Percentiles rank a stretch among this genome's conserved stretches.
phyloP scores from a whole-genome alignment of 2,888 invertebrate genomes.

The Cosmopolites sordidus region DNA sequence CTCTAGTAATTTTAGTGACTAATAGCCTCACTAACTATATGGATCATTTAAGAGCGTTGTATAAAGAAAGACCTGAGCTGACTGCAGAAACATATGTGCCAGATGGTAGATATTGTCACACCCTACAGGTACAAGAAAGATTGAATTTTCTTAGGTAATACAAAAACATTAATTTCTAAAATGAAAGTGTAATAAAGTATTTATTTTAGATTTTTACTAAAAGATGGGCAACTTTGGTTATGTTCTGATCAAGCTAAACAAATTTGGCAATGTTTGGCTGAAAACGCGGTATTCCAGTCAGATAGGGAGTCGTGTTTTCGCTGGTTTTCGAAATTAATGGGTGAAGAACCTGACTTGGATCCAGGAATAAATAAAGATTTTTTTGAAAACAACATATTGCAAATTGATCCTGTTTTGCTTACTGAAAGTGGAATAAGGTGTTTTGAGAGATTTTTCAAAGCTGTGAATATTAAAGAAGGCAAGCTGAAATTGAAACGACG shows the following conservation, averaged over 20 bases:
- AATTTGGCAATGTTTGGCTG: slow-evolving; percentile 95
- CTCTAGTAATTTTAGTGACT: slow-evolving; percentile 88
- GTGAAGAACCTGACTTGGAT: slow-evolving; percentile 94
- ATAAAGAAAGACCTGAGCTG: slow-evolving; percentile 67
- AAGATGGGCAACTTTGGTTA: slow-evolving; percentile 95
- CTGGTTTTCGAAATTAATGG: slow-evolving; percentile 97
- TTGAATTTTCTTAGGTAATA: slow-evolving; percentile 71
- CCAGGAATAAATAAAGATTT: slow-evolving; percentile 94
- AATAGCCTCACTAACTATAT: slow-evolving; percentile 88
- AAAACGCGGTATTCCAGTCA: slow-evolving; percentile 84
- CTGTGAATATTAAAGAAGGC: slow-evolving; percentile 91
- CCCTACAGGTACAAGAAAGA: slow-evolving; percentile 89
- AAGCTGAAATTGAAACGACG: slow-evolving; percentile 84
- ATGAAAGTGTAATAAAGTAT: not conserved
- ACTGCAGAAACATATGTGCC: slow-evolving; percentile 75
- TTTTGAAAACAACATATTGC: slow-evolving; percentile 90
- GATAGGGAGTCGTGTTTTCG: slow-evolving; percentile 97
- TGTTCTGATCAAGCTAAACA: slow-evolving; percentile 96
- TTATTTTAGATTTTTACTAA: slow-evolving; percentile 72
- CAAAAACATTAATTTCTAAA: not conserved
- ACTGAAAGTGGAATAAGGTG: slow-evolving; percentile 95
- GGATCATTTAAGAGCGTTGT: slow-evolving; percentile 71
- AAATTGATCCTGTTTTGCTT: slow-evolving; percentile 82
- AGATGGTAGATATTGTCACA: slow-evolving; percentile 88
- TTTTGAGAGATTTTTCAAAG: slow-evolving; percentile 84